Base-by-base conservation (phyloP, 92 coral and sea anemone genomes). In the Paramuricea clavata region DNA sequence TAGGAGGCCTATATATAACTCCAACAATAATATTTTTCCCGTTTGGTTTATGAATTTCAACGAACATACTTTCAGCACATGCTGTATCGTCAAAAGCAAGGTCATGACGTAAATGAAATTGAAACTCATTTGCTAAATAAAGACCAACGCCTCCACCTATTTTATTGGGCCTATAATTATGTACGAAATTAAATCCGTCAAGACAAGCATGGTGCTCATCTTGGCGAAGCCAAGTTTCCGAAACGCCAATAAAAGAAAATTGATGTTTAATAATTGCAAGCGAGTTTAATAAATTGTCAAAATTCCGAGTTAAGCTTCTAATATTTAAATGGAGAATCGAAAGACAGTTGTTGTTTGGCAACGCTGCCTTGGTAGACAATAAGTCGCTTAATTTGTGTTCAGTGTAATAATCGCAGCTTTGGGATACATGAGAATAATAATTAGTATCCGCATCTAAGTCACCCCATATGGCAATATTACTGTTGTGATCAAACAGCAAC, bases 1-100 rank as follows among this genome's bases (percentile, higher is more conserved):
- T 60, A n/a, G 75, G 85, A n/a, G 85, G 74, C 32, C 85, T 25
- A 34, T 81, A 81, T 34, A 81, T 69, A 13, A 62, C 69, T 34
- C 84, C 84, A 52, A 78, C 72, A 52, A 78, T 3, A 31, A 78
- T 78, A 27, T 78, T 78, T 81, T 81, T 81, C 56, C 50, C 85
- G 33, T 81, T 81, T 19, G 75, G 75, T 28, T 57, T 60, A 21
- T 16, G 23, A 41, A 81, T 81, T 81, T 81, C 85, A 62, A 81
- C 50, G 34, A 81, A 59, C 32, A 81, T 0, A 60, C 44, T 33
- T 60, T 81, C 85, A 12, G 75, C 75, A 27, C 49, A 60, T 31
- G 35, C 54, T 5, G 25, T 31, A 42, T 57, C 32, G 27, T 25
- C 83, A 26, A 50, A 78, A 25, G 16, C 43, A 17, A 78, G 43